Conservation (phyloP, 2,113 vertebrate species). For the Lycaon pictus region DNA sequence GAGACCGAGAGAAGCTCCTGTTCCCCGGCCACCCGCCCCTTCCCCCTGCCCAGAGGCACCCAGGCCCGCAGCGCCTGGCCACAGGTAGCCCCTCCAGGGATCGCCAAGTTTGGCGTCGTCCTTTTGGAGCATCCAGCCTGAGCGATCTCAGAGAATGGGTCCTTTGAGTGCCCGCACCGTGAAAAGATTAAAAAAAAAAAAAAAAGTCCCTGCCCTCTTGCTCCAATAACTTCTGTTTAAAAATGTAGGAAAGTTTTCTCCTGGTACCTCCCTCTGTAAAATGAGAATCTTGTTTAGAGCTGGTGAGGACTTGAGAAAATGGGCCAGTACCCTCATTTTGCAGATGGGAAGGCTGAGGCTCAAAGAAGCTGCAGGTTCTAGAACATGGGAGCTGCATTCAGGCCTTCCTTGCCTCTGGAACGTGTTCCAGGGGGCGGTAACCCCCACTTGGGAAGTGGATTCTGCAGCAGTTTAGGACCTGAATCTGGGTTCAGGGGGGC, state of each 20-base stretch:
- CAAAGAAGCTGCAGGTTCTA: background rate
- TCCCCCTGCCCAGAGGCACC: background rate
- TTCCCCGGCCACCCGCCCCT: background rate
- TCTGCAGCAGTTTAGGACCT: background rate
- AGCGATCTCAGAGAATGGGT: background rate
- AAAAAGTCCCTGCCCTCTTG: background rate
- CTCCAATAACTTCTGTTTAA: constrained; percentile 21
- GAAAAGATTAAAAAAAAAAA: background rate
- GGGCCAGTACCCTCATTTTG: background rate
- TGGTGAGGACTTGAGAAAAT: background rate
- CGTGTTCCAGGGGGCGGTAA: background rate
- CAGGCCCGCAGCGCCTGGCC: background rate
- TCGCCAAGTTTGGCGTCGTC: background rate
- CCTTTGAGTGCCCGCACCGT: background rate
- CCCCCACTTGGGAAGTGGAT: background rate
- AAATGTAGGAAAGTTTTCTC: constrained; percentile 61
- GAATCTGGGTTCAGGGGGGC: background rate
- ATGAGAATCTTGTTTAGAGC: background rate
- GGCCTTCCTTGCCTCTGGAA: background rate
- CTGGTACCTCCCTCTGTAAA: background rate
- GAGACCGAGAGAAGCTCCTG: background rate
- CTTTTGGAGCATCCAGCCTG: background rate
- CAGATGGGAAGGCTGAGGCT: constrained; percentile 59
- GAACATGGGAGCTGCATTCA: background rate
- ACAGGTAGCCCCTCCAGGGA: constrained; percentile 29